Conservation (phyloP, 64 coral and sea anemone genomes). For the Stichodactyla helianthus region DNA sequence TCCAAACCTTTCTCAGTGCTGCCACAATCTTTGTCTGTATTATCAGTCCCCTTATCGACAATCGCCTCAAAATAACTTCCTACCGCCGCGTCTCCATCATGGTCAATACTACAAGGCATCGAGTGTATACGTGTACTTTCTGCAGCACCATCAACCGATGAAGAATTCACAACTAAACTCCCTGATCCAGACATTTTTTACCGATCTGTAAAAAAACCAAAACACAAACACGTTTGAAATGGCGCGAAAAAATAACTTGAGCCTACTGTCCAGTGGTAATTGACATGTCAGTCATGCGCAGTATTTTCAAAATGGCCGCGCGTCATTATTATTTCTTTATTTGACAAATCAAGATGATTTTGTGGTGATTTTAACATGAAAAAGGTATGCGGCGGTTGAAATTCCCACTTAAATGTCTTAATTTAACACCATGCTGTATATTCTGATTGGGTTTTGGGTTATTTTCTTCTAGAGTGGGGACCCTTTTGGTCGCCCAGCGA, state of each 20-base stretch:
- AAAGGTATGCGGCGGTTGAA: background rate
- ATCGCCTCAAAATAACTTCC: slow-evolving; percentile 59
- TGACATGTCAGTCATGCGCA: background rate
- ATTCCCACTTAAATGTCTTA: background rate
- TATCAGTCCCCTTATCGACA: slow-evolving; percentile 21
- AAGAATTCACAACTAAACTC: background rate
- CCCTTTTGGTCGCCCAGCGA: slow-evolving; percentile 10
- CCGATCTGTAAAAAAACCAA: background rate
- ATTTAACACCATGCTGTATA: background rate
- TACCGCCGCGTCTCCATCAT: slow-evolving; percentile 62
- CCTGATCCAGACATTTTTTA: slow-evolving; percentile 1
- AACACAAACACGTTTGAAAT: background rate
- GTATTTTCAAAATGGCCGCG: slow-evolving; percentile 19
- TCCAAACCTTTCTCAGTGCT: background rate
- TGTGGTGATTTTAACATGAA: background rate
- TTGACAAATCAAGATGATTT: background rate
- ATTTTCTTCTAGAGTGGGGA: background rate
- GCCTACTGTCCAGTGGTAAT: background rate
- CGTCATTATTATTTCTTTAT: background rate
- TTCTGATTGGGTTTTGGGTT: background rate
- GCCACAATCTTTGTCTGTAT: background rate
- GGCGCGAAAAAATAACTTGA: slow-evolving; percentile 4
- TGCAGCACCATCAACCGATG: slow-evolving; percentile 3
- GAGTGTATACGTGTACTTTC: slow-evolving; percentile 62
- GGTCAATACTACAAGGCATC: slow-evolving; percentile 76